Evolutionary conservation across 2,888 invertebrate genomes (phyloP), one percentile per base, ranked within the genome.

Genomic region (Torymus aiolomorphi): DNA sequence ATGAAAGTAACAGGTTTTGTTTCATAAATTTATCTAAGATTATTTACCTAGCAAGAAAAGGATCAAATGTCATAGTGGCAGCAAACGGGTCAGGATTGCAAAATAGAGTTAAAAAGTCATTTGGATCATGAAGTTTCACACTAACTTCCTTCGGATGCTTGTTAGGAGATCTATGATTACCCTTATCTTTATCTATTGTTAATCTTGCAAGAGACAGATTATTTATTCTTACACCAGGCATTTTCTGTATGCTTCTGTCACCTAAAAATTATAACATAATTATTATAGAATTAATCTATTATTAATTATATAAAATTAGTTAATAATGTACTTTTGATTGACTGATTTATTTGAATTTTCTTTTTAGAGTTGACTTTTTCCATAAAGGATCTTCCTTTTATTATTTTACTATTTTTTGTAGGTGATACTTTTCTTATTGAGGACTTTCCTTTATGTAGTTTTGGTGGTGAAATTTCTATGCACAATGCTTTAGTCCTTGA

Each of bases 31-130:
- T 59, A 24, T 54, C 3, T 31, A 20, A 63, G 11, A 51, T 57
- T 56, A n/a, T 24, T 57, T 78, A 86, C 86, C 83, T 91, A 0
- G 94, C 93, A 56, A 94, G 88, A 85, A 95, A 95, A 3, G 95
- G 95, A 90, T 95, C 94, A 8, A 92, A 91, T 1, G 94, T 94
- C 13, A 91, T 92, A 8, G 91, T 91, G 0, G 92, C 92, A 10
- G 91, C 91, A 86, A 92, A 92, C 0, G 92, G 92, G 87, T 92
- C 92, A 0, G 92, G 91, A 86, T 91, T 91, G 18, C 91, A 91
- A 62, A 88, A 89, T 16, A 88, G 85, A 52, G 85, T 82, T 86
- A 90, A 83, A 88, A 86, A 86, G 86, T 91, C 83, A 88, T 86
- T 84, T 20, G 86, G 85, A 77, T 88, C 84, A 62, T 86, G 84